Evolutionary conservation across 1,140 invertebrate species (phyloP).

Genomic region (Temnothorax longispinosus): DNA sequence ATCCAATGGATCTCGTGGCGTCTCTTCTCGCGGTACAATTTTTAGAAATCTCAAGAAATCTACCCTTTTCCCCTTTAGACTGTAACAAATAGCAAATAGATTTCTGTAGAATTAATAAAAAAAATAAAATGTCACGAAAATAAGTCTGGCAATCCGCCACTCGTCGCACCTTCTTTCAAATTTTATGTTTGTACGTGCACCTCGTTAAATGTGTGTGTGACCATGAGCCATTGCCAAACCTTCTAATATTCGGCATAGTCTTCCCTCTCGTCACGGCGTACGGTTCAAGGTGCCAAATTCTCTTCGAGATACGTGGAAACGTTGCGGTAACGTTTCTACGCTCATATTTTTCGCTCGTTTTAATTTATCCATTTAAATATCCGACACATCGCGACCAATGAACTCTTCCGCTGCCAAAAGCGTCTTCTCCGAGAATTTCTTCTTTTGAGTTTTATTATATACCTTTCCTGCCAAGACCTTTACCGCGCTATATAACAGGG

Average conservation of each 20-base stretch:
- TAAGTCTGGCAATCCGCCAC: slow-evolving; percentile 58
- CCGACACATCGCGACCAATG: background rate
- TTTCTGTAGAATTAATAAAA: slow-evolving; percentile 9
- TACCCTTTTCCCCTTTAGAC: background rate
- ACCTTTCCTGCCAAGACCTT: background rate
- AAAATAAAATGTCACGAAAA: slow-evolving; percentile 56
- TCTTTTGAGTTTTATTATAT: background rate
- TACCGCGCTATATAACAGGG: background rate
- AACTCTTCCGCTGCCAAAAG: background rate
- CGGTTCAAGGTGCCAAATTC: slow-evolving; percentile 68
- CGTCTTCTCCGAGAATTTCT: background rate
- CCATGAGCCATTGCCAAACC: slow-evolving; percentile 74
- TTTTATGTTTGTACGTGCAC: background rate
- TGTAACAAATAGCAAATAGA: background rate
- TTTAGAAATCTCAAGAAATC: background rate
- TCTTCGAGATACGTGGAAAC: slow-evolving; percentile 38
- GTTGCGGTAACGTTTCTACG: background rate
- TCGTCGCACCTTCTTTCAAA: slow-evolving; percentile 50
- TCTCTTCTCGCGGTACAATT: no score
- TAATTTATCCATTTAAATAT: slow-evolving; percentile 8
- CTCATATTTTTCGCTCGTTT: background rate
- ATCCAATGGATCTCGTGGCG: background rate
- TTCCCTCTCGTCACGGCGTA: slow-evolving; percentile 46
- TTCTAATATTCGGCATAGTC: slow-evolving; percentile 61
- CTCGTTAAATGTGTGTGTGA: slow-evolving; percentile 24